Conservation (phyloP, 1,140 invertebrate species). For the Ladona fulva region DNA sequence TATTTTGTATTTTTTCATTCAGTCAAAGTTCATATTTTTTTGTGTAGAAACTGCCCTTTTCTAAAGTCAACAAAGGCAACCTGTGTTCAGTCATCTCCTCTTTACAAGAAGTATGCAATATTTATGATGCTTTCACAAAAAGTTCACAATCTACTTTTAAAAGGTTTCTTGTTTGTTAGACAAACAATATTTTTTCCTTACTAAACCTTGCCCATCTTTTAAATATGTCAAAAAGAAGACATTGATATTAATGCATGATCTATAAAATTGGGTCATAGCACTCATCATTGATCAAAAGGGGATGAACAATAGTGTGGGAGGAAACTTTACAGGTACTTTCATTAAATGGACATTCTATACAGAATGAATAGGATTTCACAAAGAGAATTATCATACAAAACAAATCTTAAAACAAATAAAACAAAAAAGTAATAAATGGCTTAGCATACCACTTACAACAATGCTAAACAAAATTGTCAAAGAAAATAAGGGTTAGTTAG, state of each 20-base stretch:
- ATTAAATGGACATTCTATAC: conserved; percentile 10
- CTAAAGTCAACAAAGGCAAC: conserved; percentile 4
- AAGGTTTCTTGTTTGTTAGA: conserved; percentile 2
- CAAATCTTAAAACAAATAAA: neutral
- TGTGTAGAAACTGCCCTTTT: conserved; percentile 3
- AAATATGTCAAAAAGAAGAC: conserved; percentile 10
- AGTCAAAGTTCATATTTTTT: neutral
- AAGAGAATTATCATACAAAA: conserved; percentile 7
- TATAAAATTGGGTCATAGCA: conserved; percentile 7
- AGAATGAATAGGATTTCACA: neutral
- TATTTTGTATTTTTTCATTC: neutral
- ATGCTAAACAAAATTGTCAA: neutral
- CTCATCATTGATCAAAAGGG: neutral
- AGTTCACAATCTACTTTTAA: neutral
- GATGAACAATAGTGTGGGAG: neutral
- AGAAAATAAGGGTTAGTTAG: conserved; percentile 6
- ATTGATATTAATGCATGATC: neutral
- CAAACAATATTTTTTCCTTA: neutral
- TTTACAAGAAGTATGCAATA: conserved; percentile 10
- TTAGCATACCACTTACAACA: conserved; percentile 1
- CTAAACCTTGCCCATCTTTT: neutral
- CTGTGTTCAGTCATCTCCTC: conserved; percentile 6
- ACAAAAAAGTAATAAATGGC: conserved; percentile 10
- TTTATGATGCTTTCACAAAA: conserved; percentile 5
- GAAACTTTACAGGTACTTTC: conserved; percentile 9